Evolutionary conservation across 2,888 invertebrate genomes (phyloP), one percentile per base, ranked within the genome.

Genomic region (Rhaphigaster nebulosa): DNA sequence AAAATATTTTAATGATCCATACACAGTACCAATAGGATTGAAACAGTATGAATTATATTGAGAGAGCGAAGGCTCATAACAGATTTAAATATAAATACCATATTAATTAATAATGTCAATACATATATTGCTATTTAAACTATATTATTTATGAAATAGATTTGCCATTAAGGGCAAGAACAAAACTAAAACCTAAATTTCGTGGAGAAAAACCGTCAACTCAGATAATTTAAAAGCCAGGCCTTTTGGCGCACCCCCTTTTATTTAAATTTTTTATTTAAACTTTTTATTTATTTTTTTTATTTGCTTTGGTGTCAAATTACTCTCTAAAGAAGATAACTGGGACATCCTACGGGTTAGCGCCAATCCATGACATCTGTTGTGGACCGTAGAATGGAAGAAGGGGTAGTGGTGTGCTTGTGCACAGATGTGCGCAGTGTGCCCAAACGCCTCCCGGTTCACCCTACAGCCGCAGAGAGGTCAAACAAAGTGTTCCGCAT

Each of bases 311-410:
- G 41, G 50, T 90, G 80, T 80, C 65, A 60, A 90, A 90, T 90
- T 90, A 90, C 90, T 90, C 76, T 80, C 84, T 90, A 90, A 90
- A 90, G 90, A 90, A 90, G 90, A 90, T 84, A 87, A 90, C 89
- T 89, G 76, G 90, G 90, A 70, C 50, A 50, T 90, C 90, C 90
- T 90, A 90, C 90, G 90, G 80, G 90, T 90, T 90, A 89, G 89
- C 89, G 84, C 90, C 90, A 84, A 56, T 90, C 90, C 65, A 90
- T 87, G 90, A 90, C 90, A 90, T 90, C 90, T 87, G 90, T 56
- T 56, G 90, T 87, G 90, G 90, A 80, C 90, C 56, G 90, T 54
- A 90, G 90, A 87, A 54, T 84, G 90, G 90, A 87, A 90, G 90
- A 50, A 90, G 84, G 90, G 90, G 90, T 90, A 90, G 90, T 90